phyloP scores from a whole-genome alignment of 2,797 vertebrate genomes.

The Hephaestus fuliginosus region DNA sequence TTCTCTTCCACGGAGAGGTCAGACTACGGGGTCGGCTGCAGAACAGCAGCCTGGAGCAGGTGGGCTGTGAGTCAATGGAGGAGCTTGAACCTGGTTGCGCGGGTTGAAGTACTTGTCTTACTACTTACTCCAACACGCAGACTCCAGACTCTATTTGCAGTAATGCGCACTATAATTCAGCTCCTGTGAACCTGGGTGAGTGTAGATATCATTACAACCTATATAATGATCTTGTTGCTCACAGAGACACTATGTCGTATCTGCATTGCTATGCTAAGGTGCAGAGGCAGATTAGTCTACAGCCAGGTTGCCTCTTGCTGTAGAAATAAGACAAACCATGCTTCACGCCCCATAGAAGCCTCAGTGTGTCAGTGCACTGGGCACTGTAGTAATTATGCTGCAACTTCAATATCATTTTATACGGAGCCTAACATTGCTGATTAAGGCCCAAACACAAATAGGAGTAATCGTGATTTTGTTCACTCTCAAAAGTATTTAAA shows the following conservation, averaged over 20 bases:
- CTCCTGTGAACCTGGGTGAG: constrained; percentile 35
- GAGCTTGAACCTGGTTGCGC: constrained; percentile 34
- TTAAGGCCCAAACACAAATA: constrained; percentile 16
- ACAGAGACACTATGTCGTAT: constrained; percentile 12
- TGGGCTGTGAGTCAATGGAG: constrained; percentile 35
- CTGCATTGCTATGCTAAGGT: constrained; percentile 23
- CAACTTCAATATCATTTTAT: constrained; percentile 11
- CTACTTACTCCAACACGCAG: constrained; percentile 10
- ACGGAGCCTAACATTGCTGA: neutral
- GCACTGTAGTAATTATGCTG: constrained; percentile 11
- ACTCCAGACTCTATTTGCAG: constrained; percentile 40
- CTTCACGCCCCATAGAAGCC: neutral
- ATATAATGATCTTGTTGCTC: constrained; percentile 31
- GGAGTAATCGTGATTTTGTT: constrained; percentile 21
- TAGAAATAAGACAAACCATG: constrained; percentile 14
- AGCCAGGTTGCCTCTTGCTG: neutral
- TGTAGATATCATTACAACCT: constrained; percentile 42
- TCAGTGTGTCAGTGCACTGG: neutral
- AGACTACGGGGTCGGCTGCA: constrained; percentile 13
- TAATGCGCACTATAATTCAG: constrained; percentile 49
- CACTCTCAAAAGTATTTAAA: constrained; percentile 11
- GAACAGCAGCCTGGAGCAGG: constrained; percentile 39
- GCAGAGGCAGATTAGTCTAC: constrained; percentile 24
- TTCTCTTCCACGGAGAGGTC: constrained; percentile 18
- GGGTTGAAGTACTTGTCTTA: constrained; percentile 33